A percentile compares a stretch with the other conserved stretches of the same genome.
phyloP scores from a whole-genome alignment of 2,888 invertebrate species.

The Noctua comes region DNA sequence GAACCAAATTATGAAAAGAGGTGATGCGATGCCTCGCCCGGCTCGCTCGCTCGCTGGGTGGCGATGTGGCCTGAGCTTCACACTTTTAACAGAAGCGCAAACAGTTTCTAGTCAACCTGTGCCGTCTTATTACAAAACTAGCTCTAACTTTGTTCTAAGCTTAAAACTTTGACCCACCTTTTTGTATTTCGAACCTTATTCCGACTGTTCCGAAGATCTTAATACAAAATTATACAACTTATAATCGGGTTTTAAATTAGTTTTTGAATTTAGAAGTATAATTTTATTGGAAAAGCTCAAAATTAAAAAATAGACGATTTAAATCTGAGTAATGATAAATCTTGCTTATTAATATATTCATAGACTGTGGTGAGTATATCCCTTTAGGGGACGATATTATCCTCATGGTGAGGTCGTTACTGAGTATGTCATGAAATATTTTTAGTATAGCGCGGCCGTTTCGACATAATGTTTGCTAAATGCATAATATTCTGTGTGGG shows the following conservation, averaged over 20 bases:
- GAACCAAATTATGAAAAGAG: too few relatives aligned
- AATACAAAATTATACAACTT: not conserved
- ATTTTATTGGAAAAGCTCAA: not conserved
- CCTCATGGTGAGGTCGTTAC: slow-evolving; percentile 18
- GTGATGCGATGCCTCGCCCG: too few relatives aligned
- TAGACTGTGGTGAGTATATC: slow-evolving; percentile 3
- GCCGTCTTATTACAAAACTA: not conserved
- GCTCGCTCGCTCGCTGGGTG: too few relatives aligned
- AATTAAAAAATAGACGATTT: not conserved
- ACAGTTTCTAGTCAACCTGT: not conserved
- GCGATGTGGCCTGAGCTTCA: too few relatives aligned
- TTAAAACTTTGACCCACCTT: not conserved
- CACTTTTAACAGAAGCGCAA: not conserved
- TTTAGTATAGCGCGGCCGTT: slow-evolving; percentile 25
- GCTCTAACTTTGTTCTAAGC: not conserved
- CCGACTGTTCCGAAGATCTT: not conserved
- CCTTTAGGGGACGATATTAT: slow-evolving; percentile 31
- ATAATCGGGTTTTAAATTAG: not conserved
- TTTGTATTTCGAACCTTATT: slow-evolving; percentile 2
- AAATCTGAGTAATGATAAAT: not conserved
- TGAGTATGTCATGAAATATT: slow-evolving; percentile 27
- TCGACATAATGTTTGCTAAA: slow-evolving; percentile 45
- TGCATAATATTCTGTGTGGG: slow-evolving; percentile 39
- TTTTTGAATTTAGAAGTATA: not conserved
- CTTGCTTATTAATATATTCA: not conserved